Percentiles rank a stretch among this genome's conserved stretches.
These are phyloP conservation scores for Neomicropteryx cornuta DNA, from an alignment of 1,140 invertebrate species.

Conservation along the genomic window DNA sequence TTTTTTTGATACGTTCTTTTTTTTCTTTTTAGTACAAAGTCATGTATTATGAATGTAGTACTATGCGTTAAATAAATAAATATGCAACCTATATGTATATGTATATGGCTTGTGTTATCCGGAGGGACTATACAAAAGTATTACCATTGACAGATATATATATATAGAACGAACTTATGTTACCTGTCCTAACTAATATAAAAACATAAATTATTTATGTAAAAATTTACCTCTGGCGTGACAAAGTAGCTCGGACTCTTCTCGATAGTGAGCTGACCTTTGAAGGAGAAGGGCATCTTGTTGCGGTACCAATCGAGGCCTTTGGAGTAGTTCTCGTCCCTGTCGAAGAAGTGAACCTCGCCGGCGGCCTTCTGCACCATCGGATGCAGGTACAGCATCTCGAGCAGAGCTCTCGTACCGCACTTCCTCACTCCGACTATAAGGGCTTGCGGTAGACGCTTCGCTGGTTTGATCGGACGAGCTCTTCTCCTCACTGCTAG, in stretches of 20 bases:
- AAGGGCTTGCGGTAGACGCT: slow-evolving; percentile 51
- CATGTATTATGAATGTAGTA: too few relatives aligned
- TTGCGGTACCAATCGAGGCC: slow-evolving; percentile 88
- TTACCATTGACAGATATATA: background rate
- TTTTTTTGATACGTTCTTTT: too few relatives aligned
- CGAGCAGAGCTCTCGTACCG: slow-evolving; percentile 83
- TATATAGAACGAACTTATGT: too few relatives aligned
- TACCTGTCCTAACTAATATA: too few relatives aligned
- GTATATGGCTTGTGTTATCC: too few relatives aligned
- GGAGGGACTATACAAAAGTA: background rate
- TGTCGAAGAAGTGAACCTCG: slow-evolving; percentile 91
- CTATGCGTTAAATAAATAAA: too few relatives aligned
- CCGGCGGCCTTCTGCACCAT: slow-evolving; percentile 85
- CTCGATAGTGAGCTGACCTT: slow-evolving; percentile 89
- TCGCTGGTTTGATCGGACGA: slow-evolving; percentile 24
- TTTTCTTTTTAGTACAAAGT: too few relatives aligned
- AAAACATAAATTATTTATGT: slow-evolving; percentile 2
- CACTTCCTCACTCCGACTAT: slow-evolving; percentile 92
- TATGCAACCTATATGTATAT: too few relatives aligned
- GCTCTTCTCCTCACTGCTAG: slow-evolving; percentile 24
- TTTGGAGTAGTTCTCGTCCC: slow-evolving; percentile 79
- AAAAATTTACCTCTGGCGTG: slow-evolving; percentile 71
- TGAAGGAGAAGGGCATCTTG: slow-evolving; percentile 86
- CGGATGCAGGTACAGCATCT: slow-evolving; percentile 90
- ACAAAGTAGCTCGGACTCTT: slow-evolving; percentile 97